Evolutionary conservation across 2,888 invertebrate genomes (phyloP).

Genomic region (Matsumyia berberina): DNA sequence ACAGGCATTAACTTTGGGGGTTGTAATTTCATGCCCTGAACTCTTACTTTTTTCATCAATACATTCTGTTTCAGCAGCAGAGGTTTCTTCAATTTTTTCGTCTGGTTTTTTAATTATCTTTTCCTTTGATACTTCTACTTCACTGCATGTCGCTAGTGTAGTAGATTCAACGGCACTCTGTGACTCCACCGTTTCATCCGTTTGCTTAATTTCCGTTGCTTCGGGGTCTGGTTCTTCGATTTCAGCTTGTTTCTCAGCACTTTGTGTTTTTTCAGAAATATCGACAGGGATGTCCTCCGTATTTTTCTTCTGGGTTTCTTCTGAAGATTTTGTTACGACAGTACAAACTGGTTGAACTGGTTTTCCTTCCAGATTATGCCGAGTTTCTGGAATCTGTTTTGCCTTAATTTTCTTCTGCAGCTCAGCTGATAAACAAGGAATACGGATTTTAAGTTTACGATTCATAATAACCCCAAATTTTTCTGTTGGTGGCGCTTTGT

Average conservation of each 20-base stretch:
- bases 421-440: not conserved
- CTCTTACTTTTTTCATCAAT: not conserved
- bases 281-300: not conserved
- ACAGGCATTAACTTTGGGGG: not conserved
- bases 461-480: not conserved
- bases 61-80: not conserved
- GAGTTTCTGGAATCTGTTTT: not conserved
- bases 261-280: not conserved
- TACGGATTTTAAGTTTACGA: constrained; percentile 10
- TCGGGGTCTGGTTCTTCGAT: no score
- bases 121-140: not conserved
- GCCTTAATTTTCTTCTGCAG: not conserved
- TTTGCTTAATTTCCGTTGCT: no score
- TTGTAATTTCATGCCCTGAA: not conserved
- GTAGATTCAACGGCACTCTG: no score
- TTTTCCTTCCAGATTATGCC: no score
- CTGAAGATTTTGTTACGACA: not conserved
- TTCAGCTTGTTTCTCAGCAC: not conserved
- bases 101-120: not conserved
- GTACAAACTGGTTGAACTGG: no score
- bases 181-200: no score
- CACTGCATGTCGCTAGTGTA: no score
- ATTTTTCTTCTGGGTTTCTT: not conserved
- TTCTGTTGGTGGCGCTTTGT: no score
- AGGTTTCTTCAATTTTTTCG: not conserved